Percentiles rank a stretch among this genome's conserved stretches.
phyloP scores from a whole-genome alignment of 2,888 invertebrate species.

The Volucella bombylans region DNA sequence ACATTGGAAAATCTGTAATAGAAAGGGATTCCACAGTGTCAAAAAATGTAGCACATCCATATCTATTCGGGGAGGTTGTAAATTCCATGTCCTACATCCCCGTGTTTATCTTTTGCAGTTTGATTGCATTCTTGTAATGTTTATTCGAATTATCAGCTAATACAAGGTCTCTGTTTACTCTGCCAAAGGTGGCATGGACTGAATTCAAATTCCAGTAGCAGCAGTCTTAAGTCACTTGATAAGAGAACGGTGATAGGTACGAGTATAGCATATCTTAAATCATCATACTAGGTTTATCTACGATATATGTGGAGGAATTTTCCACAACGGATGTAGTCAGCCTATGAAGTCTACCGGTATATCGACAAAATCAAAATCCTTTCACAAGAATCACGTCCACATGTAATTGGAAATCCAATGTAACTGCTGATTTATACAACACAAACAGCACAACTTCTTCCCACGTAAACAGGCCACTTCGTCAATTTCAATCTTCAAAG shows the following conservation, averaged over 20 bases:
- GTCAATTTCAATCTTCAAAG: conserved; percentile 63
- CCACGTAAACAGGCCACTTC: conserved; percentile 38
- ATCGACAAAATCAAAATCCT: neutral
- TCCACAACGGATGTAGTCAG: neutral
- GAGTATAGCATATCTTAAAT: neutral
- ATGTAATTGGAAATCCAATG: neutral
- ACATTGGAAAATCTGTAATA: conserved; percentile 5
- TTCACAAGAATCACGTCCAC: conserved; percentile 1
- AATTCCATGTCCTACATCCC: conserved; percentile 19
- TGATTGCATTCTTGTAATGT: conserved; percentile 25
- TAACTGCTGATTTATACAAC: neutral
- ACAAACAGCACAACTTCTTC: neutral
- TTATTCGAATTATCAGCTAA: conserved; percentile 32
- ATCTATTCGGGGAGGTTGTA: conserved; percentile 42
- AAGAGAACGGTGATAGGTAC: conserved; percentile 27
- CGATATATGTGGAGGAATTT: neutral
- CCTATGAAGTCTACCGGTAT: neutral
- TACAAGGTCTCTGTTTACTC: conserved; percentile 38
- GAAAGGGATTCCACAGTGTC: conserved; percentile 42
- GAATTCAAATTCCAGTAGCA: conserved; percentile 56
- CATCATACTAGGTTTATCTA: neutral
- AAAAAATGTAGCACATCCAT: conserved; percentile 24
- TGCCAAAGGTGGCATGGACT: conserved; percentile 29
- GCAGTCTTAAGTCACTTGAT: conserved; percentile 25
- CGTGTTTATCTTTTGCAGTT: conserved; percentile 56